Evolutionary conservation across 2,113 vertebrate genomes (phyloP).

Genomic region (Pelmatolapia mariae): DNA sequence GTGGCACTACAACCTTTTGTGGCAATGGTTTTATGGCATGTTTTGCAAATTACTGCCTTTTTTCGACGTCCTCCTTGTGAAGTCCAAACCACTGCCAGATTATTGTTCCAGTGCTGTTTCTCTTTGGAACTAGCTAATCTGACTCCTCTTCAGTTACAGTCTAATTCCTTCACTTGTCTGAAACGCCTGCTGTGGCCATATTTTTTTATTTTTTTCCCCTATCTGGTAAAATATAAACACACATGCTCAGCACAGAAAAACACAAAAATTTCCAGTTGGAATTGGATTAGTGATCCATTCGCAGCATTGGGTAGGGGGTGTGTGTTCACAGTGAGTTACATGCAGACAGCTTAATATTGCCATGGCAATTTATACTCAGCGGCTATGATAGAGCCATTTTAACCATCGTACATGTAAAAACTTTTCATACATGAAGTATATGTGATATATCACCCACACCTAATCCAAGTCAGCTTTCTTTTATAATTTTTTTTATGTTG

Average conservation of each 20-base stretch:
- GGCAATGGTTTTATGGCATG: not conserved
- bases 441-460: not conserved
- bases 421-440: not conserved
- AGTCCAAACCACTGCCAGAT: not conserved
- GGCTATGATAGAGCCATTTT: not conserved
- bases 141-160: not conserved
- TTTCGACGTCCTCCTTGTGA: not conserved
- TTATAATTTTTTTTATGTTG: not conserved
- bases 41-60: not conserved
- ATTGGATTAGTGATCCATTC: not conserved
- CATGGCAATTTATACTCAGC: not conserved
- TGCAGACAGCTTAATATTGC: not conserved
- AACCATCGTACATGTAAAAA: not conserved
- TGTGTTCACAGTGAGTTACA: not conserved
- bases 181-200: not conserved
- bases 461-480: not conserved
- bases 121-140: not conserved
- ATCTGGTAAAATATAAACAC: not conserved
- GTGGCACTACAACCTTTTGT: not conserved
- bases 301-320: not conserved
- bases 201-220: accelerated
- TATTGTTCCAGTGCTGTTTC: not conserved
- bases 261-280: not conserved
- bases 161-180: not conserved
- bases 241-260: not conserved